Percentiles rank a stretch among this genome's conserved stretches.
phyloP scores from a whole-genome alignment of 2,113 vertebrate genomes.

The Puffinus mauretanicus region DNA sequence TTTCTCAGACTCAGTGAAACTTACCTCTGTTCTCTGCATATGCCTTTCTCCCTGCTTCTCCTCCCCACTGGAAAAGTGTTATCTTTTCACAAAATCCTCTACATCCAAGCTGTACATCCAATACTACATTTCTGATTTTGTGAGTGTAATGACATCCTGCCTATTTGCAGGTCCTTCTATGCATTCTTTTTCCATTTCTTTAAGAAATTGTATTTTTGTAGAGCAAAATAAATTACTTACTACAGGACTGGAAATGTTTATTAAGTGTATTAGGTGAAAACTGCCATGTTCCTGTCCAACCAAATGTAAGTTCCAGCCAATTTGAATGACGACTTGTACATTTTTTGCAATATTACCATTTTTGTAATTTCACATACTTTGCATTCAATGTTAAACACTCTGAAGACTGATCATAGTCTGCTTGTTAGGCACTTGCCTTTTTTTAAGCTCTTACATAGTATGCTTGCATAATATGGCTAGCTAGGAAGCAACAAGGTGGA shows the following conservation, averaged over 20 bases:
- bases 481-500: not conserved
- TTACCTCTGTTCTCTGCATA: not conserved
- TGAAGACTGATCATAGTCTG: not conserved
- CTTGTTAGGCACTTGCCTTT: not conserved
- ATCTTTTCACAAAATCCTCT: not conserved
- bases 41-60: not conserved
- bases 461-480: not conserved
- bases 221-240: not conserved
- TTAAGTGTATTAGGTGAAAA: not conserved
- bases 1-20: not conserved
- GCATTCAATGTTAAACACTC: not conserved
- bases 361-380: not conserved
- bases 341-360: not conserved
- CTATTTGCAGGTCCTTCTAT: not conserved
- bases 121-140: not conserved
- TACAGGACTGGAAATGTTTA: not conserved
- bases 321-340: not conserved
- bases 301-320: not conserved
- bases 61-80: not conserved
- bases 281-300: not conserved
- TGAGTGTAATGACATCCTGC: not conserved
- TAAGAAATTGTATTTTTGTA: not conserved
- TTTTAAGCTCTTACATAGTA: not conserved
- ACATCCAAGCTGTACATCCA: not conserved
- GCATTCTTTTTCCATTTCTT: not conserved